A percentile compares a stretch with the other conserved stretches of the same genome.
phyloP scores from a whole-genome alignment of 2,888 invertebrate genomes.

The Microdon myrmicae region DNA sequence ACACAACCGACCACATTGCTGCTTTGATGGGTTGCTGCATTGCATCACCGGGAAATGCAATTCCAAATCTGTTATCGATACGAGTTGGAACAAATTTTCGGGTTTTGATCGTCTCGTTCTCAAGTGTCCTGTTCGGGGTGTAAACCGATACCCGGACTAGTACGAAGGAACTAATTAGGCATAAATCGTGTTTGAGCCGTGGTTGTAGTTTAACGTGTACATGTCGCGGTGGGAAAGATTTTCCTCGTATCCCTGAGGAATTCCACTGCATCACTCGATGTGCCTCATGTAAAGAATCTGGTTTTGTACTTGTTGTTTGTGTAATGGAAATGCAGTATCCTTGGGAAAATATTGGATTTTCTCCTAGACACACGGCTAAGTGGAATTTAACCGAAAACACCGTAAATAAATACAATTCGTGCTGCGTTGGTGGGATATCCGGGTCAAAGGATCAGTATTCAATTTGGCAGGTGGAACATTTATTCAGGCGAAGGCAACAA shows the following conservation, averaged over 20 bases:
- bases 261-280: constrained; percentile 29
- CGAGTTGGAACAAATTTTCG: constrained; percentile 43
- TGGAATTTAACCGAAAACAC: constrained; percentile 38
- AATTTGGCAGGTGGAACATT: constrained; percentile 21
- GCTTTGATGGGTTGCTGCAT: constrained; percentile 17
- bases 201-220: constrained; percentile 25
- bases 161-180: constrained; percentile 49
- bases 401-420: constrained; percentile 26
- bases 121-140: constrained; percentile 41
- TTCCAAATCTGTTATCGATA: constrained; percentile 49
- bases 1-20: constrained; percentile 30
- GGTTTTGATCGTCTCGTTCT: constrained; percentile 42
- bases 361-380: constrained; percentile 19
- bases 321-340: constrained; percentile 34
- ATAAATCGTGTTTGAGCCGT: constrained; percentile 39
- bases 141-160: constrained; percentile 38
- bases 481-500: constrained; percentile 18
- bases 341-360: constrained; percentile 32
- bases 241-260: constrained; percentile 30
- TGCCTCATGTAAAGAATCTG: constrained; percentile 24
- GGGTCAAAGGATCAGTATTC: constrained; percentile 41
- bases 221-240: constrained; percentile 39
- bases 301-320: constrained; percentile 1
- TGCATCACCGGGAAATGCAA: constrained; percentile 37
- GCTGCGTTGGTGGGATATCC: constrained; percentile 44